Base-by-base conservation (phyloP, 1,140 invertebrate species). In the Galleria mellonella region DNA sequence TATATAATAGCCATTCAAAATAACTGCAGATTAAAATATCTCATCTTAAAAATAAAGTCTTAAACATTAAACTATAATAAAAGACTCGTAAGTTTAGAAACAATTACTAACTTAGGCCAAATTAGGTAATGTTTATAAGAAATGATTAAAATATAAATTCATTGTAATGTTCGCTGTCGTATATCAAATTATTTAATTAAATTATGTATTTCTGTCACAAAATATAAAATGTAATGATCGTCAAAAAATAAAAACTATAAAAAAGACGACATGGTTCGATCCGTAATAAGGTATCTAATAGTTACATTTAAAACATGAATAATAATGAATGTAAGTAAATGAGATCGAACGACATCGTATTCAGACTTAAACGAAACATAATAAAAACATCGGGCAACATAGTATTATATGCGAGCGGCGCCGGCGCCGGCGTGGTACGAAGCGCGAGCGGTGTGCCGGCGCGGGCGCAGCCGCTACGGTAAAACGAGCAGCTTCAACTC, bases 1-100 rank as follows among this genome's bases (percentile, higher is more conserved):
- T 77, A 81, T 82, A 83, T 79, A 83, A 83, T 85, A 85, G 78
- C 78, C 78, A 76, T 85, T 75, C 68, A 83, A 83, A 85, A 82
- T 85, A 85, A 85, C 78, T 72, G 77, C 74, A 77, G 78, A 83
- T 76, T 79, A 85, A 82, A 81, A 81, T 83, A 83, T 82, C 76
- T 82, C 76, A 74, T 85, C 71, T 79, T 84, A 84, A 85, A 71
- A 85, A 83, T 74, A 81, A 82, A 78, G 63, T 73, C 78, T 78
- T 83, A 84, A 82, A 72, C 69, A 68, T 75, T 75, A 79, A 85
- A 85, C 70, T 81, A 81, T 72, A 81, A 65, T 56, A 61, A 62
- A 67, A 77, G 66, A 78, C 63, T 72, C 49, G 59, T 65, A 62
- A 65, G 58, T 68, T 59, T 45, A 40, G 51, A 71, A 78, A 83